Base-by-base conservation (phyloP, 2,888 invertebrate species). In the Plagiodera versicolora region DNA sequence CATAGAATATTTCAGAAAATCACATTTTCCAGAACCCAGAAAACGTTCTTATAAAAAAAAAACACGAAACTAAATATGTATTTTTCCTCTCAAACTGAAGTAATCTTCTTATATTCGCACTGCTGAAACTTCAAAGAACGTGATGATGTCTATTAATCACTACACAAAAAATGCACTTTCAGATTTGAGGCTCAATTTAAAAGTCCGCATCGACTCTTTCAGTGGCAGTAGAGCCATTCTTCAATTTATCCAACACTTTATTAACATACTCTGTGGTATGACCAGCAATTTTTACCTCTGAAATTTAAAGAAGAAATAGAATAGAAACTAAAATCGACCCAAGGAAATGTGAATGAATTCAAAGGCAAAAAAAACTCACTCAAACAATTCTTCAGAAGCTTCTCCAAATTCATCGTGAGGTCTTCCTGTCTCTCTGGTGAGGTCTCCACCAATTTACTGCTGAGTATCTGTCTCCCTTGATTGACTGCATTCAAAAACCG, bases 211-310 rank as follows among this genome's bases (percentile, higher is more conserved):
- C 58, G 14, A 67, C 58, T 20, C 63, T 63, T n/a, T 56, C 47
- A 1, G 67, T 49, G 0, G 67, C 55, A 28, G 60, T 53, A 50
- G 56, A 64, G 30, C 95, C 95, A 28, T 64, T 68, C 80, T 88
- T 91, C 56, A 95, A 89, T 78, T 91, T 94, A 61, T 94, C 94
- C 80, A 97, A 82, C 61, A 97, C 89, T 81, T 88, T 89, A 80
- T 97, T 97, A 44, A 98, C 97, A 80, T 92, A 97, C 72, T 96
- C 96, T 10, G 96, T 94, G 50, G 95, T 91, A 72, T 90, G 87
- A 55, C 94, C 96, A 53, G 95, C 97, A 76, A 97, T 92, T 84
- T 88, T 89, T 55, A 90, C 81, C 81, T 90, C 95, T 92, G 85
- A n/a, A 39, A 39, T 39, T 14, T 6, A n/a, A n/a, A n/a, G n/a